Conservation (phyloP, 1,140 invertebrate species). For the Lasioglossum baleicum region DNA sequence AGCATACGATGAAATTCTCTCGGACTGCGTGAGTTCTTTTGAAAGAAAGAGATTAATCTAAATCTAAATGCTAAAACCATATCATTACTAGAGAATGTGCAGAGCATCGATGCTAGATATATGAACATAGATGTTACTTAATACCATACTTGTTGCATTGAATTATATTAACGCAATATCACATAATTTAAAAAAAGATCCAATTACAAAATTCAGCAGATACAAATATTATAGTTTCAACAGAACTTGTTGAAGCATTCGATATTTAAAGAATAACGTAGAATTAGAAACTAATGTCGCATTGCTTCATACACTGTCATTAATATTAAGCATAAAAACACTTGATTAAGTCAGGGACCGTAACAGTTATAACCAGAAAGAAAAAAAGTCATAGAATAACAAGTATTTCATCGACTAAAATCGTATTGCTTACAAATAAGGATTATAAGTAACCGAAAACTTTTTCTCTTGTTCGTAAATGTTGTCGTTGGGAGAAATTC, state of each 20-base stretch:
- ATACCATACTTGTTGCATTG: constrained; percentile 45
- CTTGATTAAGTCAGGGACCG: background rate
- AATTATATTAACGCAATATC: constrained; percentile 24
- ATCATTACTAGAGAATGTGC: background rate
- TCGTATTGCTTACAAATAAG: too few relatives aligned
- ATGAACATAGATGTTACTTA: constrained; percentile 31
- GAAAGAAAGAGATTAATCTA: constrained; percentile 28
- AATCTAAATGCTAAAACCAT: constrained; percentile 30
- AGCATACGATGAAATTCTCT: constrained; percentile 73
- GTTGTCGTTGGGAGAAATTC: too few relatives aligned
- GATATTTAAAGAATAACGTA: background rate
- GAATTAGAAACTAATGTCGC: constrained; percentile 40
- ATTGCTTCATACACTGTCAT: background rate
- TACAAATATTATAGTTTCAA: constrained; percentile 11
- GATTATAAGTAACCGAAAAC: too few relatives aligned
- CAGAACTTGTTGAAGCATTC: background rate
- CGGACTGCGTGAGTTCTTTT: constrained; percentile 74
- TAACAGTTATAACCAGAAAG: too few relatives aligned
- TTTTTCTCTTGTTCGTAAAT: too few relatives aligned
- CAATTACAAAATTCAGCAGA: constrained; percentile 25
- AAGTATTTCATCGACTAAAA: too few relatives aligned
- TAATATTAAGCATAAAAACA: background rate
- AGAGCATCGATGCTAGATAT: constrained; percentile 23
- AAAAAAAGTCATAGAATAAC: too few relatives aligned
- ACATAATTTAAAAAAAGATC: background rate